Evolutionary conservation across 2,113 vertebrate genomes (phyloP), one percentile per base, ranked within the genome.

Genomic region (Etheostoma cragini): DNA sequence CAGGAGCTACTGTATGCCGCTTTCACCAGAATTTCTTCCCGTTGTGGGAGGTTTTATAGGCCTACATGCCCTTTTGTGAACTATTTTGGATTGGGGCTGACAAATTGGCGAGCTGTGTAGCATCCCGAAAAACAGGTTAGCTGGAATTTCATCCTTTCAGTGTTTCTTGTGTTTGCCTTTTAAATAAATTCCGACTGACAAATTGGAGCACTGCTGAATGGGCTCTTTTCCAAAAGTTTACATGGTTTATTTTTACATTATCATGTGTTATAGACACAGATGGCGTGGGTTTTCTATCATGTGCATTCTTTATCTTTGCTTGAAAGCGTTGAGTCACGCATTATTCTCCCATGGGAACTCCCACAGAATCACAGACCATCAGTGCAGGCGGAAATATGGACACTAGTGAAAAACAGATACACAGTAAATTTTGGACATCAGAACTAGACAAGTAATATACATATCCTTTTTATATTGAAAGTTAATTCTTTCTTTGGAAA

Each of bases 81-180:
- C 73, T 78, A 42, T 89, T 85, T 89, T 84, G 67, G 81, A 91
- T 79, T 71, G 57, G 70, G 81, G 84, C 84, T 88, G 89, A 91
- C 91, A 93, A 91, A 91, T 90, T 91, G 76, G 78, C 61, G 75
- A 92, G 86, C 78, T n/a, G 50, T 86, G 84, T 87, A 70, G 78
- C 66, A 52, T 86, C 87, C 72, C 22, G 1, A 76, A 78, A 87
- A 87, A 69, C 42, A 53, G 35, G 70, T 78, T 61, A 67, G 83
- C 80, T 90, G 53, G 60, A 83, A 83, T 89, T 85, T 87, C 77
- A 83, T 86, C 79, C 82, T 81, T 86, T 84, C 71, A 72, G 12
- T 67, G 78, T 86, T 72, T 83, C 76, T 88, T 88, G 62, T 86
- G 72, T 89, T 89, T 90, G 58, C 78, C 76, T 92, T 92, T 89